Percentiles rank a stretch among this genome's conserved stretches.
These are phyloP conservation scores for Phaedon cochleariae DNA, from an alignment of 2,888 invertebrate genomes.

Conservation along the genomic window DNA sequence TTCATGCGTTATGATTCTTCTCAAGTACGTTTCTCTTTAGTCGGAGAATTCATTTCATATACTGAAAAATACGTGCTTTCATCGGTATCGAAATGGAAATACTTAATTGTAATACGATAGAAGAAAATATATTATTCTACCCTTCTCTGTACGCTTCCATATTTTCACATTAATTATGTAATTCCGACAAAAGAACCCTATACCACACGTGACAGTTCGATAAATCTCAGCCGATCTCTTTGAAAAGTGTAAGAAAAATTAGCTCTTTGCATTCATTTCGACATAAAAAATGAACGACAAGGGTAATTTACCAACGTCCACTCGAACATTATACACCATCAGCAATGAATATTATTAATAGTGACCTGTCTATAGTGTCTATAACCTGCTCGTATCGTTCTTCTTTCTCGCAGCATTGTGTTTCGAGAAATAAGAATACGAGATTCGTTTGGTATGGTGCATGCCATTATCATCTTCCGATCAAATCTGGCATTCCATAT, in stretches of 20 bases:
- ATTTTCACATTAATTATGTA: background rate
- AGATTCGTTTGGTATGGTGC: conserved; percentile 34
- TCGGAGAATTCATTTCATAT: too few species aligned
- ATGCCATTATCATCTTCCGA: conserved; percentile 35
- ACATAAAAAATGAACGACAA: conserved; percentile 37
- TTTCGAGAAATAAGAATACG: conserved; percentile 40
- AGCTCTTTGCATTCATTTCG: conserved; percentile 36
- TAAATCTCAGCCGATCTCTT: background rate
- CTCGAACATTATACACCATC: conserved; percentile 42
- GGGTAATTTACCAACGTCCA: conserved; percentile 43
- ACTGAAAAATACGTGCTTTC: too few species aligned
- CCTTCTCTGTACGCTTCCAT: too few species aligned
- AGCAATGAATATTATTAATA: conserved; percentile 48
- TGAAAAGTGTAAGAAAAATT: conserved; percentile 4
- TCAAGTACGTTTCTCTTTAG: too few species aligned
- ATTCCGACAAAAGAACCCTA: conserved; percentile 9
- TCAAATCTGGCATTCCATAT: conserved; percentile 37
- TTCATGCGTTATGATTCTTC: too few species aligned
- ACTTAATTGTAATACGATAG: too few species aligned
- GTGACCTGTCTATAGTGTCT: conserved; percentile 47
- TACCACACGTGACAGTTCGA: background rate
- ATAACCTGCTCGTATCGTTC: conserved; percentile 35
- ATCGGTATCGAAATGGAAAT: too few species aligned
- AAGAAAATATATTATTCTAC: too few species aligned
- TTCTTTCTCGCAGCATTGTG: conserved; percentile 37